Conservation (phyloP, 2,113 vertebrate genomes). For the Dendropsophus ebraccatus region DNA sequence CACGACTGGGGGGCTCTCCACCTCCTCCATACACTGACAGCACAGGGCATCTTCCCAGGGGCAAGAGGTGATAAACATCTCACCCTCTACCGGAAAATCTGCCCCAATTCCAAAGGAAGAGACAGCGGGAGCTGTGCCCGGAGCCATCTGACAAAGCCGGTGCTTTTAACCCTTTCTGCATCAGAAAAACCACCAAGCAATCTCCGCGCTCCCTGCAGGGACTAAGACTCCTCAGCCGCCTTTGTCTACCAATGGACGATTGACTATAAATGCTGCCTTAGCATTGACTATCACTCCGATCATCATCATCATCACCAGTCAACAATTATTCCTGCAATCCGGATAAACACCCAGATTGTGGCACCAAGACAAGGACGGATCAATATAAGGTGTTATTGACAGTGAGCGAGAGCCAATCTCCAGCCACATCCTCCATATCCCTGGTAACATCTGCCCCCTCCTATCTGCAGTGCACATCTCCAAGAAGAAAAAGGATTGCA, state of each 20-base stretch:
- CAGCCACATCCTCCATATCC: background rate
- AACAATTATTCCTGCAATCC: background rate
- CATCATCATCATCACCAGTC: background rate
- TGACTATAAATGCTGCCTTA: background rate
- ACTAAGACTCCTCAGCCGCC: background rate
- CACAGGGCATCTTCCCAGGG: constrained; percentile 14
- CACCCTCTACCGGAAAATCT: background rate
- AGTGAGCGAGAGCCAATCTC: background rate
- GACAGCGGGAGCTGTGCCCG: background rate
- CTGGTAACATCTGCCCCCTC: background rate
- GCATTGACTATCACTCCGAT: background rate
- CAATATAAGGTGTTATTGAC: constrained; percentile 17
- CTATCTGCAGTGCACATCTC: constrained; percentile 44
- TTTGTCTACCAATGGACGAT: constrained; percentile 7
- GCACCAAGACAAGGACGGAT: constrained; percentile 29
- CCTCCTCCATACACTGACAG: constrained; percentile 26
- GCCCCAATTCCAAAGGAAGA: background rate
- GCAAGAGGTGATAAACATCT: background rate
- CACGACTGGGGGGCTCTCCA: constrained; percentile 4
- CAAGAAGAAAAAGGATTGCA: background rate
- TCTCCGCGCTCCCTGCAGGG: background rate
- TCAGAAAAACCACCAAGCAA: background rate
- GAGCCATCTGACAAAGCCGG: constrained; percentile 11
- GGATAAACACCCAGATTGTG: constrained; percentile 5
- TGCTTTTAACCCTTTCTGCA: background rate